Evolutionary conservation across 2,797 vertebrate species (phyloP).

Genomic region (Chaetodon trifasciatus): DNA sequence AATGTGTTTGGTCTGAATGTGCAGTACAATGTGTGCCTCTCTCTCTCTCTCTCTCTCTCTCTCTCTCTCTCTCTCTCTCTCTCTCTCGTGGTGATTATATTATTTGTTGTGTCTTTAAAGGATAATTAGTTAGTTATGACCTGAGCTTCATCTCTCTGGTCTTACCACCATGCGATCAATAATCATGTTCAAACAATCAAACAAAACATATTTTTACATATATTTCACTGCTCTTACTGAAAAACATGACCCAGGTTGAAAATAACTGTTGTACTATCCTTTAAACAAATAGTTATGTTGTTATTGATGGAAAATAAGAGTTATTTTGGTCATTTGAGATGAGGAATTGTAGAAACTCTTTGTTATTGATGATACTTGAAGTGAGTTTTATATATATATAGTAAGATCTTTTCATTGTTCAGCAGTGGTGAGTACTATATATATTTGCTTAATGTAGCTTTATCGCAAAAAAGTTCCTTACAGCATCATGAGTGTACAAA

Average conservation of each 20-base stretch:
- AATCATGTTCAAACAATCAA: background rate
- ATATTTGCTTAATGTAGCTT: constrained; percentile 52
- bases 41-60: constrained; percentile 58
- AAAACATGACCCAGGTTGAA: constrained; percentile 39
- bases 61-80: constrained; percentile 47
- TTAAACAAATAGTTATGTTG: constrained; percentile 15
- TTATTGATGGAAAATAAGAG: constrained; percentile 3
- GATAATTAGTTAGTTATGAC: constrained; percentile 20
- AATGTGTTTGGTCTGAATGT: constrained; percentile 67
- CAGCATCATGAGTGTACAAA: constrained; percentile 38
- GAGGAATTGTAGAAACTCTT: background rate
- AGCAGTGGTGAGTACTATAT: constrained; percentile 41
- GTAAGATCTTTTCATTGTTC: background rate
- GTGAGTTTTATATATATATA: constrained; percentile 15
- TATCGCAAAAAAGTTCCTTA: constrained; percentile 25
- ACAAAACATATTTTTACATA: too few species aligned
- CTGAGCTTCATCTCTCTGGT: constrained; percentile 22
- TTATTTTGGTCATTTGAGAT: constrained; percentile 15
- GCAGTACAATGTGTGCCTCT: constrained; percentile 73
- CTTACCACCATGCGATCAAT: background rate
- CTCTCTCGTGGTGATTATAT: constrained; percentile 16
- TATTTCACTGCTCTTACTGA: background rate
- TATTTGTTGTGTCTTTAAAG: constrained; percentile 50
- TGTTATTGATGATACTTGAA: constrained; percentile 7
- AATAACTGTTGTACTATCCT: constrained; percentile 25